phyloP scores from a whole-genome alignment of 1,140 invertebrate genomes.

The Vanessa atalanta region DNA sequence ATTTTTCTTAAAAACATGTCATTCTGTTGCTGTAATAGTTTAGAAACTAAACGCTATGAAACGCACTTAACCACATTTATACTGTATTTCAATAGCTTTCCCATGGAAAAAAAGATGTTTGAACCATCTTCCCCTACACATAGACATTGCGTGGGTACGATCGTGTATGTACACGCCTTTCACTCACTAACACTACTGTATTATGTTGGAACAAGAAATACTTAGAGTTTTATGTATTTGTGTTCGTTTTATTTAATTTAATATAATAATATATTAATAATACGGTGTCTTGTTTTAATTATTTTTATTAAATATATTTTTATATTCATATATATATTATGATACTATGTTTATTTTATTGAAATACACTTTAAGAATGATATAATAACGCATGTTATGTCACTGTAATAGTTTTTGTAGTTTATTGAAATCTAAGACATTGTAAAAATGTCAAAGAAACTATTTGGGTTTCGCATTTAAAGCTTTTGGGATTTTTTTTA shows the following conservation, averaged over 20 bases:
- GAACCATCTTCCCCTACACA: conserved; percentile 62
- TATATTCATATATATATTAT: no score
- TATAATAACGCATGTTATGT: no score
- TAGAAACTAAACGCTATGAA: conserved; percentile 63
- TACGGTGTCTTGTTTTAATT: no score
- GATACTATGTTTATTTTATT: no score
- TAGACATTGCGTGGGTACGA: conserved; percentile 44
- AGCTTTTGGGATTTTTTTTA: no score
- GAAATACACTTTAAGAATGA: no score
- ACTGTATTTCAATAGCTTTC: conserved; percentile 63
- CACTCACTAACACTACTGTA: conserved; percentile 54
- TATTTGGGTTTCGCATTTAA: no score
- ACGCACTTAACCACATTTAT: conserved; percentile 67
- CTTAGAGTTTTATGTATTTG: conserved; percentile 36
- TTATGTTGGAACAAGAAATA: conserved; percentile 38
- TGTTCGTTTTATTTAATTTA: conserved; percentile 8
- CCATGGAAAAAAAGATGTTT: conserved; percentile 57
- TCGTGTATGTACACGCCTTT: conserved; percentile 66
- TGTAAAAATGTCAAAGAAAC: no score
- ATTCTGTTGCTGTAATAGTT: conserved; percentile 43
- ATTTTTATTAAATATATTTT: no score
- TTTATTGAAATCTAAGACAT: no score
- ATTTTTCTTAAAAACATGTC: conserved; percentile 57
- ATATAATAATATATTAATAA: neutral
- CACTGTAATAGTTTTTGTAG: no score